phyloP scores from a whole-genome alignment of 2,888 invertebrate species.

The Megaustenia siamemsis region DNA sequence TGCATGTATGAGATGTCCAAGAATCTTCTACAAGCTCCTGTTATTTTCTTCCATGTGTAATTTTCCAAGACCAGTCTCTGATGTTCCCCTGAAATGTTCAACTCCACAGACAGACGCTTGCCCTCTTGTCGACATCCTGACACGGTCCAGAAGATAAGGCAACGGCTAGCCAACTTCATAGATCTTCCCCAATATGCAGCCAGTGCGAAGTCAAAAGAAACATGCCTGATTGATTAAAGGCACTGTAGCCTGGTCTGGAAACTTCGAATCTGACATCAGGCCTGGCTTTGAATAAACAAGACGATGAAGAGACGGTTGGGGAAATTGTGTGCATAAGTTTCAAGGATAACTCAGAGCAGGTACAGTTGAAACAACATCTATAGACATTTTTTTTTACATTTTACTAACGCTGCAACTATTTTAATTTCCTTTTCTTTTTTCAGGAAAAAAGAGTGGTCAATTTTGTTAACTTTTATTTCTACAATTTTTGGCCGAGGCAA shows the following conservation, averaged over 20 bases:
- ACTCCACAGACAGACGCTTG: not conserved
- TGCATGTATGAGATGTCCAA: no score
- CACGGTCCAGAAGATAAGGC: slow-evolving; percentile 15
- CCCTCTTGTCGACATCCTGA: slow-evolving; percentile 1
- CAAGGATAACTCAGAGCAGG: no score
- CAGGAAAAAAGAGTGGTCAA: no score
- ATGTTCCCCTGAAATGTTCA: not conserved
- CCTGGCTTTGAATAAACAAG: not conserved
- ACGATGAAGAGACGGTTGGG: not conserved
- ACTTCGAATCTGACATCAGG: not conserved
- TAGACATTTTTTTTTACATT: no score
- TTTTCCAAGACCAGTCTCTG: not conserved
- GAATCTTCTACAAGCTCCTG: no score
- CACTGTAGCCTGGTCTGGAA: not conserved
- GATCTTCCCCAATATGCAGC: not conserved
- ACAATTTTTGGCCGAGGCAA: no score
- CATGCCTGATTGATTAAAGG: slow-evolving; percentile 28
- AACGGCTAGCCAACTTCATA: not conserved
- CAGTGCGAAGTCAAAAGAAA: slow-evolving; percentile 21
- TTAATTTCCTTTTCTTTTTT: no score
- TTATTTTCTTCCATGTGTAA: not conserved
- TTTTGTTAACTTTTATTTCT: no score
- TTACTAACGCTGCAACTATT: no score
- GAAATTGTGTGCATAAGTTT: no score
- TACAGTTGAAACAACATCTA: no score